Evolutionary conservation across 2,113 vertebrate species (phyloP).

Genomic region (Datnioides undecimradiatus): DNA sequence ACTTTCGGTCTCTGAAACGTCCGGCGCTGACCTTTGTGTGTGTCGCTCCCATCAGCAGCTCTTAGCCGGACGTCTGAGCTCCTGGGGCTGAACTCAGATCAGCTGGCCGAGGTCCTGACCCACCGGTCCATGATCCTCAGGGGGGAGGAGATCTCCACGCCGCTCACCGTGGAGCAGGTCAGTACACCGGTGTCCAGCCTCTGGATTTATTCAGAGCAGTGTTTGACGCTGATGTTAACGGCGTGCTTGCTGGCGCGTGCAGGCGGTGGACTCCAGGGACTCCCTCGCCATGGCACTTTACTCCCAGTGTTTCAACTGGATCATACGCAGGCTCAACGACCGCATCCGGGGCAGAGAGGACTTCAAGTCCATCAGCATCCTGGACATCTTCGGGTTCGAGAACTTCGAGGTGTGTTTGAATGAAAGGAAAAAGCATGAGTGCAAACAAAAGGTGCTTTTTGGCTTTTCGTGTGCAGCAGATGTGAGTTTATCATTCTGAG

Average conservation of each 20-base stretch:
- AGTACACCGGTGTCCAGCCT: background rate
- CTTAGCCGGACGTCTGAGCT: slow-evolving; percentile 91
- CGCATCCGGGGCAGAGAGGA: slow-evolving; percentile 93
- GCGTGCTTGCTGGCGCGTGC: too few species aligned
- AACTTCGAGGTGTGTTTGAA: slow-evolving; percentile 92
- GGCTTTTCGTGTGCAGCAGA: too few species aligned
- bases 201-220: too few species aligned
- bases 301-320: slow-evolving; percentile 96
- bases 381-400: slow-evolving; percentile 99
- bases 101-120: slow-evolving; percentile 93
- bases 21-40: background rate
- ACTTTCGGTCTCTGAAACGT: background rate
- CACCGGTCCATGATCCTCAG: slow-evolving; percentile 98
- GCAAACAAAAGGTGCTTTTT: too few species aligned
- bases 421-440: too few species aligned
- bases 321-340: slow-evolving; percentile 93
- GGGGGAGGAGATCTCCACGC: slow-evolving; percentile 97
- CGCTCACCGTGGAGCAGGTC: slow-evolving; percentile 96
- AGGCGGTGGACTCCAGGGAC: slow-evolving; percentile 97
- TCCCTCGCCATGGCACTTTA: slow-evolving; percentile 99
- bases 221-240: too few species aligned
- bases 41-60: slow-evolving; percentile 76
- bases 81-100: slow-evolving; percentile 91
- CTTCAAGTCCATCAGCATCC: slow-evolving; percentile 94
- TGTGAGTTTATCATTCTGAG: too few species aligned